Evolutionary conservation across 2,888 invertebrate genomes (phyloP).

Genomic region (Cynaeus angustus): DNA sequence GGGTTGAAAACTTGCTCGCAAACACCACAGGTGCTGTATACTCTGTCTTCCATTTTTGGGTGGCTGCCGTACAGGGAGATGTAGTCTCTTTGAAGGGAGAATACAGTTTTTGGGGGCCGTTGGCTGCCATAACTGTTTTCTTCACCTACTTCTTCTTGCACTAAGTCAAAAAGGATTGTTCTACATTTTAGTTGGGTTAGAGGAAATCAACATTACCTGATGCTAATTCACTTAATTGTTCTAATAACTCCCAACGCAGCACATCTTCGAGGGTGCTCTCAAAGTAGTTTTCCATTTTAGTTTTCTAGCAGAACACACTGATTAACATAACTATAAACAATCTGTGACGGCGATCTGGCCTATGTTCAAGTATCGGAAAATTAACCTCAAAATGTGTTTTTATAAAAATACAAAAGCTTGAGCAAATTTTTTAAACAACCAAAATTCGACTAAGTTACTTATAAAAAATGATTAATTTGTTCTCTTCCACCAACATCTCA

Average conservation of each 20-base stretch:
- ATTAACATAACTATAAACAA: constrained; percentile 46
- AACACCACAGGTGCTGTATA: constrained; percentile 66
- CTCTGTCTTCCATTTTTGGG: constrained; percentile 67
- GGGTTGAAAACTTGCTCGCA: constrained; percentile 66
- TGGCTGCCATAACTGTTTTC: constrained; percentile 34
- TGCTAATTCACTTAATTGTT: constrained; percentile 26
- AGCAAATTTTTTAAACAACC: constrained; percentile 18
- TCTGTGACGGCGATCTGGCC: constrained; percentile 34
- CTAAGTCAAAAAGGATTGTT: constrained; percentile 3
- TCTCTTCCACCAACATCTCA: constrained; percentile 46
- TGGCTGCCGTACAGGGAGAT: constrained; percentile 66
- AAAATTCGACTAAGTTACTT: constrained; percentile 22
- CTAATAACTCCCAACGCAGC: constrained; percentile 39
- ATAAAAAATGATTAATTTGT: constrained; percentile 32
- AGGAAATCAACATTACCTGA: constrained; percentile 24
- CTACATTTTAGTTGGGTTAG: constrained; percentile 1
- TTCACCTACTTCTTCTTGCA: constrained; percentile 26
- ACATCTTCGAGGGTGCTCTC: constrained; percentile 40
- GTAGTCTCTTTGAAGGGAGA: constrained; percentile 66
- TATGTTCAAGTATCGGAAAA: constrained; percentile 27
- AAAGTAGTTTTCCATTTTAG: constrained; percentile 43
- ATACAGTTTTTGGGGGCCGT: constrained; percentile 52
- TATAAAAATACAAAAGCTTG: constrained; percentile 28
- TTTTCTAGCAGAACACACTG: constrained; percentile 35
- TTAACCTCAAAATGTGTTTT: constrained; percentile 41